These are phyloP conservation scores for Aleadryas rufinucha DNA, from an alignment of 2,113 vertebrate species.

Conservation along the genomic window DNA sequence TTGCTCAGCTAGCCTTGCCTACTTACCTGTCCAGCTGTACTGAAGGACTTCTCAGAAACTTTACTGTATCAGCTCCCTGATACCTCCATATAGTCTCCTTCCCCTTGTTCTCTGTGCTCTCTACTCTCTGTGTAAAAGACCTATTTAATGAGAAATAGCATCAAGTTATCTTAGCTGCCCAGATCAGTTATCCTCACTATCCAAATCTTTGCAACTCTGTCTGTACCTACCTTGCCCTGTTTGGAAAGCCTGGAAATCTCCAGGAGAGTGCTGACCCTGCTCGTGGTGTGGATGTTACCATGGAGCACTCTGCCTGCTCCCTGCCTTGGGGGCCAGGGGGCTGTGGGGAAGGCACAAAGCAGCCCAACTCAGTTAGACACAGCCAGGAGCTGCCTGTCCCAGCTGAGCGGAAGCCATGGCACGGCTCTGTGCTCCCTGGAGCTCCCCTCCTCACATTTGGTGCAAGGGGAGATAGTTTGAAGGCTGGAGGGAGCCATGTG, in stretches of 20 bases:
- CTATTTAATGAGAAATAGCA: neutral
- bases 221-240: rapidly evolving
- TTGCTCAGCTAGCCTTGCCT: neutral
- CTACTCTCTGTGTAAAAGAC: neutral
- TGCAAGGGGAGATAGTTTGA: neutral
- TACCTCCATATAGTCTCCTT: neutral
- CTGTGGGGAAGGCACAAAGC: neutral
- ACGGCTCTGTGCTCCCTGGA: rapidly evolving
- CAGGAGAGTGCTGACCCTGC: neutral
- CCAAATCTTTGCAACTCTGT: neutral
- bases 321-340: neutral
- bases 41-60: neutral
- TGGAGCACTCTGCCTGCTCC: rapidly evolving
- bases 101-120: rapidly evolving
- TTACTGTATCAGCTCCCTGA: neutral
- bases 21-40: neutral
- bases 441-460: rapidly evolving
- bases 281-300: neutral
- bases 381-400: neutral
- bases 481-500: neutral
- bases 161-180: neutral
- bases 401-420: neutral
- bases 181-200: neutral
- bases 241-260: neutral
- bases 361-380: neutral